Conservation (phyloP, 2,113 vertebrate genomes). For the Ammospiza caudacuta region DNA sequence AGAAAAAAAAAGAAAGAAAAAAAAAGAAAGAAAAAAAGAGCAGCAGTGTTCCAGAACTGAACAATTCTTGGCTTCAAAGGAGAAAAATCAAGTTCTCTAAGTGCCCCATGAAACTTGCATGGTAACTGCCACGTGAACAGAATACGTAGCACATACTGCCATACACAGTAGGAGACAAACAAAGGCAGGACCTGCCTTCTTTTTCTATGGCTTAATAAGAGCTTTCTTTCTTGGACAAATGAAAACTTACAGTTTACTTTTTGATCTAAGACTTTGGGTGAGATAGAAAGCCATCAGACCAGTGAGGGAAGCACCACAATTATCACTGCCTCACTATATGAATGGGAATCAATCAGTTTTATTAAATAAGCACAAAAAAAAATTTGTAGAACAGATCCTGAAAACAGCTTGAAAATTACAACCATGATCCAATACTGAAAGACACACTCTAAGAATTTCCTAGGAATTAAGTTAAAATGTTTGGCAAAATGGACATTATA, state of each 20-base stretch:
- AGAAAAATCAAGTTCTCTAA: background rate
- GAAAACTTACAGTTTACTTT: background rate
- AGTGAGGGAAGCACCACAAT: background rate
- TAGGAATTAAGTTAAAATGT: background rate
- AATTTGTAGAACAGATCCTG: background rate
- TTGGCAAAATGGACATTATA: background rate
- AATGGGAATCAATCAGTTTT: background rate
- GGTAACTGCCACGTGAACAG: background rate
- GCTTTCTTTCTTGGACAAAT: background rate
- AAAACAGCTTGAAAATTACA: background rate
- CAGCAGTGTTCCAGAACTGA: background rate
- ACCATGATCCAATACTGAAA: background rate
- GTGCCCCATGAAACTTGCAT: accelerated
- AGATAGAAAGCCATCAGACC: background rate
- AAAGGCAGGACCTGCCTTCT: background rate
- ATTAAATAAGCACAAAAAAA: background rate
- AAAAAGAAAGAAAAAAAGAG: background rate
- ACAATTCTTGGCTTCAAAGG: background rate
- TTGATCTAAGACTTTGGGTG: background rate
- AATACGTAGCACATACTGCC: background rate
- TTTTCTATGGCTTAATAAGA: background rate
- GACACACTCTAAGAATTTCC: background rate
- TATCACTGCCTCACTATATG: background rate
- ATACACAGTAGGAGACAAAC: background rate
- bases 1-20: no score